Percentiles rank a stretch among this genome's conserved stretches.
Evolutionary conservation across 1,140 invertebrate genomes (phyloP).

Genomic region (roundworm (Caenorhabditis elegans)): DNA sequence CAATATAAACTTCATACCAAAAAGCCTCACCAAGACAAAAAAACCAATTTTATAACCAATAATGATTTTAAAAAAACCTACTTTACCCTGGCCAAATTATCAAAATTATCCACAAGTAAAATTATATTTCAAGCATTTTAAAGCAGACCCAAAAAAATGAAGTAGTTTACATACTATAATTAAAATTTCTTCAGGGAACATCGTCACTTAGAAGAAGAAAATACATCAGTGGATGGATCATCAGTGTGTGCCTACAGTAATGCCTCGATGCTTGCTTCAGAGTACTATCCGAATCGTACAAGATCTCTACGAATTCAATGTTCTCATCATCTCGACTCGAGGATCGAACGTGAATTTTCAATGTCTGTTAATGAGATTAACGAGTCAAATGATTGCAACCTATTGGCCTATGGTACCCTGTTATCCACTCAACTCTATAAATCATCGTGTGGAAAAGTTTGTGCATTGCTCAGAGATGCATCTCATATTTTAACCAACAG

Average conservation of each 20-base stretch:
- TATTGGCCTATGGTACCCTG: background rate
- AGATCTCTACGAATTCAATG: conserved; percentile 34
- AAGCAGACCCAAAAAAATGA: too few species aligned
- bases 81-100: too few species aligned
- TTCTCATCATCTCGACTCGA: conserved; percentile 29
- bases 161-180: background rate
- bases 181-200: background rate
- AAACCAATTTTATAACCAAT: too few species aligned
- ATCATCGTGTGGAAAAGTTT: conserved; percentile 38
- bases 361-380: conserved; percentile 3
- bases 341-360: background rate
- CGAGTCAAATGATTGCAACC: background rate
- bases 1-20: too few species aligned
- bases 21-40: too few species aligned
- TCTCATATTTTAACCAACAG: conserved; percentile 51
- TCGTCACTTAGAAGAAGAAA: conserved; percentile 23
- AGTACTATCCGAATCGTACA: conserved; percentile 38
- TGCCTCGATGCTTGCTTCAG: background rate
- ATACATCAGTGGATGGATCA: conserved; percentile 23
- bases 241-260: conserved; percentile 29
- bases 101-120: too few species aligned
- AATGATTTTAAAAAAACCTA: too few species aligned
- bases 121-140: too few species aligned
- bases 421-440: background rate
- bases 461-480: conserved; percentile 66